Conservation (phyloP, 1,140 invertebrate species). For the Drosophila nebulosa region DNA sequence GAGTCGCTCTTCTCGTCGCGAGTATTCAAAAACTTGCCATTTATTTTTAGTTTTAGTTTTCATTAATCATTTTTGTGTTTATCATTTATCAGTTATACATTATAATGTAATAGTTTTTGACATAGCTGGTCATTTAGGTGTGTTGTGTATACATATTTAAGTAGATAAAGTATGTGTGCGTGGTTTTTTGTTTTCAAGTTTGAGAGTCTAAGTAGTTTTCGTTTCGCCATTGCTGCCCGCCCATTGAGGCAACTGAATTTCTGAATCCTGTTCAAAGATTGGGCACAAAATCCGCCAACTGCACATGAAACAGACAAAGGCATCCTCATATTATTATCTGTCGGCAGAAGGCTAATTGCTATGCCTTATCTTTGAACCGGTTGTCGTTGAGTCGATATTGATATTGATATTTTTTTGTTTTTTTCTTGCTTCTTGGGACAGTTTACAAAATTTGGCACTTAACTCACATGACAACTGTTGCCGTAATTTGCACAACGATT, state of each 20-base stretch:
- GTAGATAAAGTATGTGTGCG: neutral
- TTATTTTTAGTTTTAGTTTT: conserved; percentile 58
- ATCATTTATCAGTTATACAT: conserved; percentile 46
- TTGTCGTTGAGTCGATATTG: neutral
- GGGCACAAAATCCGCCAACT: conserved; percentile 35
- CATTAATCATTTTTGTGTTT: conserved; percentile 22
- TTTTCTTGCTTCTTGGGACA: neutral
- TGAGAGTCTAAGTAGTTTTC: conserved; percentile 31
- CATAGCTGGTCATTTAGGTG: conserved; percentile 47
- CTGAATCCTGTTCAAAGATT: conserved; percentile 7
- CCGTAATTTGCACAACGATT: conserved; percentile 45
- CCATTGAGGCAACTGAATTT: neutral
- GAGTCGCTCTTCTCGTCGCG: conserved; percentile 55
- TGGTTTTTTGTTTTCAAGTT: conserved; percentile 38
- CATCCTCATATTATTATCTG: conserved; percentile 66
- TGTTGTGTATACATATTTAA: conserved; percentile 14
- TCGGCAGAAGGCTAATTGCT: neutral
- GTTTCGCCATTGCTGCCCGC: neutral
- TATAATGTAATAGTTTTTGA: conserved; percentile 43
- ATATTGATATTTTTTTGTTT: too few species aligned
- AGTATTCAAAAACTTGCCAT: conserved; percentile 72
- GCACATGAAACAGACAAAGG: conserved; percentile 43
- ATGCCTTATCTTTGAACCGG: neutral
- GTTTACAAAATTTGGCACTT: conserved; percentile 19
- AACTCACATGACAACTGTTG: conserved; percentile 42